A percentile compares a stretch with the other conserved stretches of the same genome.
Evolutionary conservation across 1,140 invertebrate genomes (phyloP).

Genomic region (Heliconius hermathena): DNA sequence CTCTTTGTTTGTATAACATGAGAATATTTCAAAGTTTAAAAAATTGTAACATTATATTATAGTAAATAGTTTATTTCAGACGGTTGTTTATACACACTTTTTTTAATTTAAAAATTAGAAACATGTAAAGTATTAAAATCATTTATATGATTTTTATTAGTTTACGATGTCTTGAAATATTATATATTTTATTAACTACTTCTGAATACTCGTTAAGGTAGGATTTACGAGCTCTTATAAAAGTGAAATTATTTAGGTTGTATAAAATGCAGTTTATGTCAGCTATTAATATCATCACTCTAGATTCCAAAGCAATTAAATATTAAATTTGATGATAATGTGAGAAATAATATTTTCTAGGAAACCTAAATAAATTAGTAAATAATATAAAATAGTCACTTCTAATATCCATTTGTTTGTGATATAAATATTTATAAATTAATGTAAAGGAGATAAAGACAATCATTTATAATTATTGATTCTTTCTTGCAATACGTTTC

Average conservation of each 20-base stretch:
- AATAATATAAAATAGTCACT: too few species aligned
- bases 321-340: background rate
- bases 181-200: constrained; percentile 2
- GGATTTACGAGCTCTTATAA: background rate
- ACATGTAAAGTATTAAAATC: background rate
- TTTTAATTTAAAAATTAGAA: background rate
- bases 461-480: too few species aligned
- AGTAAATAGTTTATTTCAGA: background rate
- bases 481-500: too few species aligned
- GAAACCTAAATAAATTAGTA: too few species aligned
- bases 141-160: background rate
- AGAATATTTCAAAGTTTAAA: background rate
- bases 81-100: background rate
- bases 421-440: background rate
- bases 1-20: background rate
- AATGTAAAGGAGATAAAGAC: too few species aligned
- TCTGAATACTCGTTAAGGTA: constrained; percentile 9
- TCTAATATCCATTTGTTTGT: too few species aligned
- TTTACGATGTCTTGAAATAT: constrained; percentile 16
- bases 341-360: background rate
- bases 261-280: constrained; percentile 11
- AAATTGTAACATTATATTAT: background rate
- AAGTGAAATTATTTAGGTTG: constrained; percentile 6
- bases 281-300: background rate
- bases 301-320: background rate